These are phyloP conservation scores for Pseudoatta argentina DNA, from an alignment of 1,140 invertebrate species.

Conservation along the genomic window DNA sequence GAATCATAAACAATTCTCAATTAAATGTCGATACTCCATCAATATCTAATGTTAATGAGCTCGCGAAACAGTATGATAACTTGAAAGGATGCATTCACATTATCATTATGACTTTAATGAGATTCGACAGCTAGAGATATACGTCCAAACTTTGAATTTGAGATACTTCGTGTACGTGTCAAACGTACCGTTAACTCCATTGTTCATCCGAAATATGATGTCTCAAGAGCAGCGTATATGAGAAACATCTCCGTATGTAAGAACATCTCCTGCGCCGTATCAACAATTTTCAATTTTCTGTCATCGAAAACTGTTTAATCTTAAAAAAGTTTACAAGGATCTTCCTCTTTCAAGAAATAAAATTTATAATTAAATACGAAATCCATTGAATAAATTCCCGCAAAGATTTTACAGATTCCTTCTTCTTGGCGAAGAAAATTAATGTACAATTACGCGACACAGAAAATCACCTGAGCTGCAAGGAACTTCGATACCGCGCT, in stretches of 20 bases:
- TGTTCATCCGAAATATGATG: background rate
- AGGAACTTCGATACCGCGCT: slow-evolving; percentile 57
- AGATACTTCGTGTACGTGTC: background rate
- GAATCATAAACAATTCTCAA: background rate
- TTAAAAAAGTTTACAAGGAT: background rate
- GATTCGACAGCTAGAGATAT: slow-evolving; percentile 38
- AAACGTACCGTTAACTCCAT: background rate
- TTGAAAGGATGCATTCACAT: background rate
- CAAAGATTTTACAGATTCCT: slow-evolving; percentile 46
- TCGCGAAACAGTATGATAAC: background rate
- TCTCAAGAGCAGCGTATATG: background rate
- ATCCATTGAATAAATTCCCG: slow-evolving; percentile 23
- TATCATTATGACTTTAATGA: slow-evolving; percentile 65
- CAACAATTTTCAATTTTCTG: background rate
- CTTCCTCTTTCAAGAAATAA: slow-evolving; percentile 9
- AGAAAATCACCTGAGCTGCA: slow-evolving; percentile 24
- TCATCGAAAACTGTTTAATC: background rate
- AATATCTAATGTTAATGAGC: slow-evolving; percentile 27
- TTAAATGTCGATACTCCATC: slow-evolving; percentile 14
- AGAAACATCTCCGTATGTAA: background rate
- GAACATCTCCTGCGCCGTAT: background rate
- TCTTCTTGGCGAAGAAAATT: slow-evolving; percentile 32
- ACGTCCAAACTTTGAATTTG: background rate
- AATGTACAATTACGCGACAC: slow-evolving; percentile 51
- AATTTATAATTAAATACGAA: slow-evolving; percentile 26